These are phyloP conservation scores for Myiagra hebetior DNA, from an alignment of 2,113 vertebrate genomes.

Conservation along the genomic window DNA sequence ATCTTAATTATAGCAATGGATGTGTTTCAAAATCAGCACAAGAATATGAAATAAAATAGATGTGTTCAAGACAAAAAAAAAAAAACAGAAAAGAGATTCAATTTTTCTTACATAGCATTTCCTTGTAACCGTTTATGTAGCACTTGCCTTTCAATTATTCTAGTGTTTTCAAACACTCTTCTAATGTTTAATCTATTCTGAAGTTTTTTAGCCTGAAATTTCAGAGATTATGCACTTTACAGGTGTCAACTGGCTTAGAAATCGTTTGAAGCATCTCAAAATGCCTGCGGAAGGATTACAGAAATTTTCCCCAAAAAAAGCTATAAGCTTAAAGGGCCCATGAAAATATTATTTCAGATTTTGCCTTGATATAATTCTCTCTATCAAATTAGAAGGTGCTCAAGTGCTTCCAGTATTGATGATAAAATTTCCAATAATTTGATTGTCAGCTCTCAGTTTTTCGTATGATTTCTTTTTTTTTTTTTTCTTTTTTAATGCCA, in stretches of 20 bases:
- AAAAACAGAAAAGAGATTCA: not conserved
- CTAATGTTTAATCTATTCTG: not conserved
- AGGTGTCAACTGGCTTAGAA: not conserved
- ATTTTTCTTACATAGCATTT: not conserved
- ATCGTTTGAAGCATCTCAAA: not conserved
- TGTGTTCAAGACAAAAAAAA: not conserved
- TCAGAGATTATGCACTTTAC: not conserved
- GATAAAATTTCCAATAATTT: not conserved
- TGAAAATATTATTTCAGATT: not conserved
- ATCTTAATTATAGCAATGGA: not conserved
- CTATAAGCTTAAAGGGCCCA: not conserved
- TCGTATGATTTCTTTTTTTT: not conserved
- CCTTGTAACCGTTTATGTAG: not conserved
- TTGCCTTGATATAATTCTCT: not conserved
- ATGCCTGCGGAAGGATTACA: not conserved
- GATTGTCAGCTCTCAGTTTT: not conserved
- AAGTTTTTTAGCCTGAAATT: not conserved
- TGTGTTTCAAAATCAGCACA: not conserved
- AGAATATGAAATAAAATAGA: not conserved
- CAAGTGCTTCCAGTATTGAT: not conserved
- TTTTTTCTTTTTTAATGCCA: not conserved
- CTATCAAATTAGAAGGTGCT: not conserved
- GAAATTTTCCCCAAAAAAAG: not conserved
- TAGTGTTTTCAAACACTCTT: not conserved
- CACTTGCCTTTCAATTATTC: not conserved